Base-by-base conservation (phyloP, 1,140 invertebrate genomes). In the Drosophila auraria region DNA sequence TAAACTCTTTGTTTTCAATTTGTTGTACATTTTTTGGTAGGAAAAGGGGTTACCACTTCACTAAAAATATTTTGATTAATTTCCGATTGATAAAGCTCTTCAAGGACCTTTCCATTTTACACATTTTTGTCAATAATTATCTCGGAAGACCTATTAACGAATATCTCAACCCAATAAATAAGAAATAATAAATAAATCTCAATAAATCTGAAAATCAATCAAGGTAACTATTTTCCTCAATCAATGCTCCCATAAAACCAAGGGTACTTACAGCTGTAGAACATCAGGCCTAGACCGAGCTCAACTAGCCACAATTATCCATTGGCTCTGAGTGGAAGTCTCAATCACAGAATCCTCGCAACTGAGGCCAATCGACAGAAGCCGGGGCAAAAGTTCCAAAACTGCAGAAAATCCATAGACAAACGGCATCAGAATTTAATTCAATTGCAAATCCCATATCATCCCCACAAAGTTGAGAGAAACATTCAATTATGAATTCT, bases 401-500 rank as follows among this genome's bases (percentile, higher is more conserved):
- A 54, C 65, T 54, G 63, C 15, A 57, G 17, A 69, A 65, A 49
- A 58, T 64, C 45, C 74, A 77, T 77, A 59, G 71, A 73, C 68
- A 74, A 74, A 74, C 57, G 69, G 71, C 71, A 74, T 74, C 71
- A 74, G 71, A 74, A 73, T 74, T 74, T 74, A 75, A 75, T 75
- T 75, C 64, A 47, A 78, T 78, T 78, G 74, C 64, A 78, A 78
- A 78, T 78, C 74, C 74, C 74, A 76, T 77, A 77, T 69, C 74
- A 59, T 78, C 58, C 75, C 40, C 56, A 59, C 50, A 65, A 66
- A 78, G 62, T 77, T 47, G 40, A 78, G 51, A 78, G 65, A 70
- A 78, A 69, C 75, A 78, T 78, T 78, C 75, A 78, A 78, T 78
- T 78, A 78, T 78, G 75, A 78, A 78, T 78, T 78, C 65, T 38